These are phyloP conservation scores for Gryllus bimaculatus DNA, from an alignment of 1,140 invertebrate genomes.

Conservation along the genomic window DNA sequence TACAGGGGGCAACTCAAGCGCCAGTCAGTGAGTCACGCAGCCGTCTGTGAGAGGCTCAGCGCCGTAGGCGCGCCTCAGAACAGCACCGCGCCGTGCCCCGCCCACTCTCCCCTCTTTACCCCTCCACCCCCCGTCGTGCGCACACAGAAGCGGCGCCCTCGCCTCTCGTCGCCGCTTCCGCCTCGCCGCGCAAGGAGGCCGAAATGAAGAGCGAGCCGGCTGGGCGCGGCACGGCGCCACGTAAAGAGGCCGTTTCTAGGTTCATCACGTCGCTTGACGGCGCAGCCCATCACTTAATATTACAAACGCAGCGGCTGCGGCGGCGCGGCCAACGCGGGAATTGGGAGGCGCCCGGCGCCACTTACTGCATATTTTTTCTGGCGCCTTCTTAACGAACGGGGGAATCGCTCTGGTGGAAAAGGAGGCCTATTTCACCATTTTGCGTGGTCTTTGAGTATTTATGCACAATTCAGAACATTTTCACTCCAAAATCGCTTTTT, in stretches of 20 bases:
- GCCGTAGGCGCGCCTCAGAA: not conserved
- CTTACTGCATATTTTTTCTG: too few species aligned
- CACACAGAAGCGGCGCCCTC: too few species aligned
- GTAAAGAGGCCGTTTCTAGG: not conserved
- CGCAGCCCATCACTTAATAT: not conserved
- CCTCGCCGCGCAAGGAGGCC: not conserved
- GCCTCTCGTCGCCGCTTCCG: not conserved
- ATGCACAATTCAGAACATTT: not conserved
- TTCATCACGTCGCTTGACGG: not conserved
- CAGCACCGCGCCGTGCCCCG: too few species aligned
- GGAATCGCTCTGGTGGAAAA: not conserved
- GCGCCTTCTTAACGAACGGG: too few species aligned
- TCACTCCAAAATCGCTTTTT: not conserved
- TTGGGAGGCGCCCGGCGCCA: too few species aligned
- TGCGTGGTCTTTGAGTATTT: not conserved
- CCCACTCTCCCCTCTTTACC: not conserved
- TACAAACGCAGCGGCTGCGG: not conserved
- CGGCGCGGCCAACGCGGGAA: too few species aligned
- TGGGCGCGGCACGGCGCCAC: too few species aligned
- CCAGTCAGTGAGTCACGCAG: not conserved
- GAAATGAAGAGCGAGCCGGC: not conserved
- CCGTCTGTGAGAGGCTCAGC: too few species aligned
- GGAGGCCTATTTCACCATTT: not conserved
- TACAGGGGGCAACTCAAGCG: not conserved
- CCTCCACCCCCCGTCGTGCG: not conserved